Percentiles rank a stretch among this genome's conserved stretches.
Conservation (phyloP, 92 coral and sea anemone genomes). For the Nematostella vectensis region DNA sequence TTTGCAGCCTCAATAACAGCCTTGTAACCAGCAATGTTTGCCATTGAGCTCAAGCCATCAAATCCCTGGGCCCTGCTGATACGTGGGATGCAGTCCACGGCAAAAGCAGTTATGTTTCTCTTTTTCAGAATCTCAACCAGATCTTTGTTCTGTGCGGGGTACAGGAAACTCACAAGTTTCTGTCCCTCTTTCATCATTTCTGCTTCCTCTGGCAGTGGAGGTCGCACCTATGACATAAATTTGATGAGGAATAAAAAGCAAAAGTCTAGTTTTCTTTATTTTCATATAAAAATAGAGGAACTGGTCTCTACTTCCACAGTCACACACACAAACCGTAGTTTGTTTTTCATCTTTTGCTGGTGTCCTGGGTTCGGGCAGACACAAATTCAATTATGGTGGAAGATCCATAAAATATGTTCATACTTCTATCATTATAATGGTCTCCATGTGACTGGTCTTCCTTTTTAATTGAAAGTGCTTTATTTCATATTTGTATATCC, state of each 20-base stretch:
- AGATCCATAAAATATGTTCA: too few species aligned
- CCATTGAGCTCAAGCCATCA: constrained; percentile 98
- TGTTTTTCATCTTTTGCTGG: too few species aligned
- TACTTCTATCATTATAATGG: too few species aligned
- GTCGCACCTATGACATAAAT: constrained; percentile 62
- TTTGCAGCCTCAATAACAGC: constrained; percentile 98
- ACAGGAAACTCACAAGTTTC: constrained; percentile 77
- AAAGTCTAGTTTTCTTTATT: too few species aligned
- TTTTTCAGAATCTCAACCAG: constrained; percentile 67
- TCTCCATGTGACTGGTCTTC: too few species aligned
- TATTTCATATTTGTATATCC: too few species aligned
- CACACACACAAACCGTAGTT: too few species aligned
- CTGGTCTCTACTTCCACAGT: background rate
- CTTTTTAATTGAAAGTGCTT: too few species aligned
- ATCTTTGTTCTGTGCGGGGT: constrained; percentile 93
- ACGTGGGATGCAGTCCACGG: constrained; percentile 91
- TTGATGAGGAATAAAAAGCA: background rate
- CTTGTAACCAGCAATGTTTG: constrained; percentile 97
- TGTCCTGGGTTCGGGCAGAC: too few species aligned
- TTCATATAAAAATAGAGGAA: background rate
- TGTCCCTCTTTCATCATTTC: constrained; percentile 88
- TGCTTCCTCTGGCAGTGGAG: constrained; percentile 88
- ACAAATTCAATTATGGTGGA: too few species aligned
- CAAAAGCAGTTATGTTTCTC: constrained; percentile 82
- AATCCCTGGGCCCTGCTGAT: constrained; percentile 90